Conservation (phyloP, 2,888 invertebrate species). For the Drosophila gaucha region DNA sequence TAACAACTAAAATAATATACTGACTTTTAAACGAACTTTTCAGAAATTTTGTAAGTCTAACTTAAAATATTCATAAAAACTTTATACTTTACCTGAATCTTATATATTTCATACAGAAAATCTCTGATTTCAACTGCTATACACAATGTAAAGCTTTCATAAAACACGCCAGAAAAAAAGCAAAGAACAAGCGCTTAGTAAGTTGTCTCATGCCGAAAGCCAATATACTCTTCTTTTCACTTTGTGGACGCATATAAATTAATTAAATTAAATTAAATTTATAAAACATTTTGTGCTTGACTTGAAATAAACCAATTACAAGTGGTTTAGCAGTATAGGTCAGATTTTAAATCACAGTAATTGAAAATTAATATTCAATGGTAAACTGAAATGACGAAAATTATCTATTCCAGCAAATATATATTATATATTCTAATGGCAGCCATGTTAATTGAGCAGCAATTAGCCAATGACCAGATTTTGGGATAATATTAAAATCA, state of each 20-base stretch:
- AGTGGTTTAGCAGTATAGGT: not conserved
- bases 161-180: too few species aligned
- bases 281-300: not conserved
- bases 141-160: too few species aligned
- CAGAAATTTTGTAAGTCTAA: too few species aligned
- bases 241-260: not conserved
- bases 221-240: not conserved
- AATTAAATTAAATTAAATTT: constrained; percentile 1
- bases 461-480: not conserved
- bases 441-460: not conserved
- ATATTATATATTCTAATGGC: not conserved
- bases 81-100: too few species aligned
- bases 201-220: too few species aligned
- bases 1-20: too few species aligned
- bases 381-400: not conserved
- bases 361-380: not conserved
- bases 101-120: too few species aligned
- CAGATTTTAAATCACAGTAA: not conserved
- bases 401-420: not conserved
- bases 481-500: not conserved
- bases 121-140: too few species aligned
- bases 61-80: too few species aligned
- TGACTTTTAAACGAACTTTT: too few species aligned
- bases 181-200: too few species aligned
- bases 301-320: not conserved